phyloP scores from a whole-genome alignment of 2,797 vertebrate species.

The Acanthopagrus latus region DNA sequence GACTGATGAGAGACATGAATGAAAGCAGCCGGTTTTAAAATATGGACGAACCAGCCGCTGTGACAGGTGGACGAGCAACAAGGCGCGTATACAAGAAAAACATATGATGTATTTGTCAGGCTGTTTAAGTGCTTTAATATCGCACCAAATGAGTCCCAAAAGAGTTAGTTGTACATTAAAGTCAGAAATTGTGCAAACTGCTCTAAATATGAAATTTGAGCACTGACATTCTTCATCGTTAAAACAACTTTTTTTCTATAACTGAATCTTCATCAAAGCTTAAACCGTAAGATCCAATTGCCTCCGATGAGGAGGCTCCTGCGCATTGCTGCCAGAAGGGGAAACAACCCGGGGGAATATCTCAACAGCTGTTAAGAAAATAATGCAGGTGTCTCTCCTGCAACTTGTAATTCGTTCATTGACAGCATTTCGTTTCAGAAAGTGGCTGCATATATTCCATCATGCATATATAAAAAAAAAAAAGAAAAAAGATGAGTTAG shows the following conservation, averaged over 20 bases:
- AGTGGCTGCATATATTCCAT: neutral
- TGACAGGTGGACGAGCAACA: constrained; percentile 48
- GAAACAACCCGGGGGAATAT: constrained; percentile 11
- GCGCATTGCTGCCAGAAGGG: neutral
- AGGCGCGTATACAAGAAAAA: constrained; percentile 30
- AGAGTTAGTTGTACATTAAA: constrained; percentile 10
- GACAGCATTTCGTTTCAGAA: neutral
- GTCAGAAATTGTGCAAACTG: neutral
- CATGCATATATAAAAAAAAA: no score
- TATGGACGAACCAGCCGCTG: constrained; percentile 40
- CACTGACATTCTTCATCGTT: constrained; percentile 19
- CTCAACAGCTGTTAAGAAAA: neutral
- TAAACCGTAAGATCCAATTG: constrained; percentile 6
- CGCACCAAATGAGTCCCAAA: neutral
- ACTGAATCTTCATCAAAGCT: constrained; percentile 25
- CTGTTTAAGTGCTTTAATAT: constrained; percentile 23
- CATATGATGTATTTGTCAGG: constrained; percentile 2
- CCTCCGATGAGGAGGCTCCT: neutral
- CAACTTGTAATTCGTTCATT: constrained; percentile 13
- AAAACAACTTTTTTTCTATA: constrained; percentile 9
- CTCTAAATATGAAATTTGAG: constrained; percentile 5
- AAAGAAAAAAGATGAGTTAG: no score
- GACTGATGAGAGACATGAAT: constrained; percentile 44
- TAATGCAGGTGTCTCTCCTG: constrained; percentile 5
- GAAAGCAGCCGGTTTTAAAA: constrained; percentile 41